Evolutionary conservation across 92 coral and sea anemone species (phyloP), one percentile per base, ranked within the genome.

Genomic region (Epizoanthus scotinus): DNA sequence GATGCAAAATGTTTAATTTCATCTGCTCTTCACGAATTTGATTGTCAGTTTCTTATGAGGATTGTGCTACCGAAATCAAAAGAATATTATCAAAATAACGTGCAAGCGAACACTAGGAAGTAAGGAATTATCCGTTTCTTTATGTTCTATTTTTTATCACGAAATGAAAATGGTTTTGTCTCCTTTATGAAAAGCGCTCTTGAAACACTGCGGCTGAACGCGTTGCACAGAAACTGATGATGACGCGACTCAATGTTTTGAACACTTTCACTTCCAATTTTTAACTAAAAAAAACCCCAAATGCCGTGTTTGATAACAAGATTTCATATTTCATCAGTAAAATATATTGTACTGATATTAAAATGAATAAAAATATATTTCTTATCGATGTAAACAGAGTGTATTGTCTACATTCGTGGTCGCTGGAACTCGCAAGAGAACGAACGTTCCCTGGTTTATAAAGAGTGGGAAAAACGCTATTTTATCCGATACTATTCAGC

Each of bases 321-420:
- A 73, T 56, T 28, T 73, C 59, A 56, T 57, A 34, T 31, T 14
- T 28, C 40, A 20, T 73, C 24, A 34, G 79, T 36, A 31, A 57
- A 17, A 17, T 6, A 24, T 63, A 19, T 50, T 50, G 36, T 12
- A 61, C 29, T 65, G 12, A 34, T 50, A 73, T 34, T 3, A 29
- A 56, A 31, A 57, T 73, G 59, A 73, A 28, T 4, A 31, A 73
- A 55, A 34, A 10, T 9, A 14, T 56, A 18, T 24, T 57, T 73
- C 50, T 34, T 29, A 63, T 6, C n/a, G 66, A 73, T 73, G 79
- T 73, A 73, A 73, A 73, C 79, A 73, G 79, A 73, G 18, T 2
- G 44, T 29, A 61, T 62, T 62, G 67, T 25, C 38, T 18, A 27
- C 24, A n/a, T 7, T 27, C 67, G 3, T n/a, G 27, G 27, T 28